phyloP scores from a whole-genome alignment of 2,113 vertebrate genomes.

The Pedionomus torquatus region DNA sequence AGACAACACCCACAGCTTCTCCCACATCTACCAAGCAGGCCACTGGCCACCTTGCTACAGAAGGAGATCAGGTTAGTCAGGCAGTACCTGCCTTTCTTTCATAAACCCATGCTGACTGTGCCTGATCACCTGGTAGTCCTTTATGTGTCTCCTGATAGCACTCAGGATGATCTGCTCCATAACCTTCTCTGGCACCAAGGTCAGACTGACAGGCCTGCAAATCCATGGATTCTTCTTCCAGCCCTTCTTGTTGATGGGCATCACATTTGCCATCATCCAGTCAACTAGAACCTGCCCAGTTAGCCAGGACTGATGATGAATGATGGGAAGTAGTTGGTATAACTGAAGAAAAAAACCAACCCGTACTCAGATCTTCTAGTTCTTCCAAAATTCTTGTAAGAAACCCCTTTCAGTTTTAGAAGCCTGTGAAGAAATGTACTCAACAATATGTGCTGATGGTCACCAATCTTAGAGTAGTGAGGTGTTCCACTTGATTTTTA shows the following conservation, averaged over 20 bases:
- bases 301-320: too few species aligned
- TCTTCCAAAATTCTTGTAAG: background rate
- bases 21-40: background rate
- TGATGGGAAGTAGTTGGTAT: too few species aligned
- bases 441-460: background rate
- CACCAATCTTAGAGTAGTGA: background rate
- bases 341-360: background rate
- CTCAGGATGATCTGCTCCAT: too few species aligned
- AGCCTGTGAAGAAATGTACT: background rate
- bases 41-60: background rate
- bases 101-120: background rate
- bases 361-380: background rate
- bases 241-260: too few species aligned
- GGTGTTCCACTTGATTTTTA: background rate
- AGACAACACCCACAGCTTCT: too few species aligned
- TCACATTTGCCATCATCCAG: too few species aligned
- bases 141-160: too few species aligned
- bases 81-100: background rate
- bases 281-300: too few species aligned
- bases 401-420: background rate
- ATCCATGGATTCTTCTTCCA: too few species aligned
- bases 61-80: background rate
- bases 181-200: too few species aligned
- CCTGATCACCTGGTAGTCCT: background rate
- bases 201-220: too few species aligned